Evolutionary conservation across 2,888 invertebrate genomes (phyloP).

Genomic region (Himalopsyche japonica): DNA sequence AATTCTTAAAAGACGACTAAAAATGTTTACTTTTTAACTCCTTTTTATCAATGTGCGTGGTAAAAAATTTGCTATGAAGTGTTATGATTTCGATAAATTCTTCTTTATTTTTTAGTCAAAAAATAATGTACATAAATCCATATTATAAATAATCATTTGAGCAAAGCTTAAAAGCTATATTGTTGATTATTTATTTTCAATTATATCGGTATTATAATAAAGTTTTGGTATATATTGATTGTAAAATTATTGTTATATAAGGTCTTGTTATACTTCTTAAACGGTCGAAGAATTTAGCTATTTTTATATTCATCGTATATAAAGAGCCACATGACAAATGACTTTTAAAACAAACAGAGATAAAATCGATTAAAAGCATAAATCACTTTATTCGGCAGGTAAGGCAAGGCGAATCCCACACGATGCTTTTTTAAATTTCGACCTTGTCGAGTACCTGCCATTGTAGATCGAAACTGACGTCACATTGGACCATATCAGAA

Average conservation of each 20-base stretch:
- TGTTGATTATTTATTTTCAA: too few species aligned
- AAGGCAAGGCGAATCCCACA: neutral
- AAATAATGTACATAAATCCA: too few species aligned
- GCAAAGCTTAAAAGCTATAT: too few species aligned
- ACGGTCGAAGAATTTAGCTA: neutral
- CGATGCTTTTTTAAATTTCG: neutral
- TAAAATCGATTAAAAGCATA: neutral
- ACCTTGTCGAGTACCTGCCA: neutral
- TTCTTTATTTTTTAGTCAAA: too few species aligned
- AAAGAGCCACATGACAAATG: neutral
- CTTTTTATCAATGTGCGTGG: too few species aligned
- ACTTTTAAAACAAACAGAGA: neutral
- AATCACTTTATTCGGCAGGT: neutral
- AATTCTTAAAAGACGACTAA: too few species aligned
- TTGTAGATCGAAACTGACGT: neutral
- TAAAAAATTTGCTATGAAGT: too few species aligned
- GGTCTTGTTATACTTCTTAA: neutral
- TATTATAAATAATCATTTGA: too few species aligned
- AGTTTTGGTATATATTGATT: neutral
- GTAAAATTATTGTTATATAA: neutral
- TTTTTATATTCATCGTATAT: neutral
- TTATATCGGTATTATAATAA: too few species aligned
- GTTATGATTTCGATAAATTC: too few species aligned
- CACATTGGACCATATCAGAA: neutral
- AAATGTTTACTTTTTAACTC: too few species aligned